Conservation (phyloP, 2,113 vertebrate genomes). For the Rutilus rutilus region DNA sequence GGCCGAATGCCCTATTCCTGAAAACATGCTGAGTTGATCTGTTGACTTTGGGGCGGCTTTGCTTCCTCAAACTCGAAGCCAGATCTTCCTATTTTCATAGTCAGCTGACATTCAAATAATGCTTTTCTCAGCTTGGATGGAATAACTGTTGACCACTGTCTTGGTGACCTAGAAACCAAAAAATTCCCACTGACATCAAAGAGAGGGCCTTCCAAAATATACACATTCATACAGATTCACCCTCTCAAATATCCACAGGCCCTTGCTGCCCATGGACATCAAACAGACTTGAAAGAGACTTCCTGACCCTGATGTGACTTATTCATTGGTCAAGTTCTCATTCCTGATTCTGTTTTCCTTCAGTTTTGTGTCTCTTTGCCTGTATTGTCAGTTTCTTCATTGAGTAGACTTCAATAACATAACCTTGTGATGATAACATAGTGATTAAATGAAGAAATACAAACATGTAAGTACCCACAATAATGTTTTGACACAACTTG, state of each 20-base stretch:
- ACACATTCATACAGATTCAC: constrained; percentile 48
- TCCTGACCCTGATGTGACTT: constrained; percentile 48
- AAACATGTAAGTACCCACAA: not conserved
- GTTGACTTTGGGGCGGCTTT: constrained; percentile 50
- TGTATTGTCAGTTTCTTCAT: constrained; percentile 14
- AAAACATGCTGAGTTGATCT: constrained; percentile 34
- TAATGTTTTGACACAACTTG: not conserved
- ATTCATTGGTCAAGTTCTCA: constrained; percentile 49
- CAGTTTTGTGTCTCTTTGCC: constrained; percentile 17
- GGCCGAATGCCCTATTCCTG: constrained; percentile 38
- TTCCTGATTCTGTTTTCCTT: constrained; percentile 12
- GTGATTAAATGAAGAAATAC: not conserved
- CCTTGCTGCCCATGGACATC: constrained; percentile 53
- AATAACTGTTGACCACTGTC: constrained; percentile 56
- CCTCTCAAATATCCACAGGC: constrained; percentile 57
- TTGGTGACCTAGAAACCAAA: constrained; percentile 36
- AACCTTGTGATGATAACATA: not conserved
- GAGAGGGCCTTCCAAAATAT: constrained; percentile 55
- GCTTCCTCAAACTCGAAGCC: constrained; percentile 47
- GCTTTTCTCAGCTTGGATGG: constrained; percentile 47
- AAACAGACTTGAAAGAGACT: constrained; percentile 60
- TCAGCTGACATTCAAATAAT: constrained; percentile 52
- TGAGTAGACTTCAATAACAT: not conserved
- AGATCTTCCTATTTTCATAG: constrained; percentile 46
- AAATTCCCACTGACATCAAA: constrained; percentile 53